Base-by-base conservation (phyloP, 2,888 invertebrate species). In the Caenorhabditis sinica region DNA sequence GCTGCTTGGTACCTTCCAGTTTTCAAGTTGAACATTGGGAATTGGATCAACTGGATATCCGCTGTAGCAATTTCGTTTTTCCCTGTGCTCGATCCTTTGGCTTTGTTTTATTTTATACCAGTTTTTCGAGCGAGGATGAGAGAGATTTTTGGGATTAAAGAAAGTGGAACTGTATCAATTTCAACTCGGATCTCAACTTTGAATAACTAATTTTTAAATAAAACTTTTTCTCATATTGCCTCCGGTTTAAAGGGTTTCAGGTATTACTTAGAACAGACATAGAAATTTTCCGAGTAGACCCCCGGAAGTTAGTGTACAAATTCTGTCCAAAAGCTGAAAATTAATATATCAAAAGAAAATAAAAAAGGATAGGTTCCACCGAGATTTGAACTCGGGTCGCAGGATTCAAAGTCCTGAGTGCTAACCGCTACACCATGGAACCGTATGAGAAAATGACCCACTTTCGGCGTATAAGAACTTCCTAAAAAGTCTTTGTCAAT, bases 371-470 rank as follows among this genome's bases (percentile, higher is more conserved):
- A 89, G 89, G 89, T 89, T 82, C 87, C 89, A 86, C 86, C 89
- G 88, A 88, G 88, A 88, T 87, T 87, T 75, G 88, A 88, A 87
- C 88, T 87, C 87, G 83, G 81, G 87, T 88, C 87, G 86, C 88
- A 86, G 88, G 88, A 87, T 87, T 87, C 86, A 87, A 80, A 88
- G 88, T 87, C 88, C 87, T 86, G 86, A 86, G 88, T 88, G 88
- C 87, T 88, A 88, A 88, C 87, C 88, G 83, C 87, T 88, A 88
- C 88, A 88, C 88, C 88, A 88, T 85, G 85, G 85, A 85, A 85
- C 82, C 85, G 76, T 17, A 11, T 5, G 25, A 43, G 20, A n/a
- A 5, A 6, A 6, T 20, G 20, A 5, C n/a, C 8, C 1, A 4
- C 49, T 49, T 49, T 49, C 0, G 49, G n/a, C 49, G 11, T 49